Percentiles rank a stretch among this genome's conserved stretches.
phyloP scores from a whole-genome alignment of 1,140 invertebrate genomes.

The Drosophila mayri region DNA sequence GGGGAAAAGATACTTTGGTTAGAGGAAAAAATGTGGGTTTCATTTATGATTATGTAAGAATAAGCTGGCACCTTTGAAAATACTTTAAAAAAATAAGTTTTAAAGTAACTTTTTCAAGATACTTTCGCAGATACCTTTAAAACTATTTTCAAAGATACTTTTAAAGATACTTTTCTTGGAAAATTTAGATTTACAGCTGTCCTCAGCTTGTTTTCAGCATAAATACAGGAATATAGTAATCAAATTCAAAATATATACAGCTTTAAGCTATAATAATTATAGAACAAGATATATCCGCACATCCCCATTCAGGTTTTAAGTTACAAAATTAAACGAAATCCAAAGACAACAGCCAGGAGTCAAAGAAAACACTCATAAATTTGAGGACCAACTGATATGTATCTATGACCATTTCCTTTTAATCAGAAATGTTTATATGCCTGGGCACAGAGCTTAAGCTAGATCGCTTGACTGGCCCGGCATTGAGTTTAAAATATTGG shows the following conservation, averaged over 20 bases:
- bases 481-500: conserved; percentile 1
- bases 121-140: background rate
- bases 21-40: background rate
- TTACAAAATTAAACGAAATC: background rate
- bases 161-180: background rate
- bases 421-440: conserved; percentile 9
- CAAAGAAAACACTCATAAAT: no score
- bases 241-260: background rate
- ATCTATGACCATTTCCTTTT: background rate
- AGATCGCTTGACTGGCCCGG: conserved; percentile 6
- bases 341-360: background rate
- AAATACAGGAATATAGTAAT: background rate
- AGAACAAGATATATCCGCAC: background rate
- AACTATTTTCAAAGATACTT: background rate
- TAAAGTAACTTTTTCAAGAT: background rate
- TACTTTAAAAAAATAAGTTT: background rate
- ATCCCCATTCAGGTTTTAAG: background rate
- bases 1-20: background rate
- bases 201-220: background rate
- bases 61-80: background rate
- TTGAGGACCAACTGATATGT: no score
- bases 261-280: background rate
- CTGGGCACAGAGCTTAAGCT: conserved; percentile 11
- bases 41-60: background rate
- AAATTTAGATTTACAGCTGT: no score